These are phyloP conservation scores for Lophius americanus DNA, from an alignment of 2,797 vertebrate genomes.

Conservation along the genomic window DNA sequence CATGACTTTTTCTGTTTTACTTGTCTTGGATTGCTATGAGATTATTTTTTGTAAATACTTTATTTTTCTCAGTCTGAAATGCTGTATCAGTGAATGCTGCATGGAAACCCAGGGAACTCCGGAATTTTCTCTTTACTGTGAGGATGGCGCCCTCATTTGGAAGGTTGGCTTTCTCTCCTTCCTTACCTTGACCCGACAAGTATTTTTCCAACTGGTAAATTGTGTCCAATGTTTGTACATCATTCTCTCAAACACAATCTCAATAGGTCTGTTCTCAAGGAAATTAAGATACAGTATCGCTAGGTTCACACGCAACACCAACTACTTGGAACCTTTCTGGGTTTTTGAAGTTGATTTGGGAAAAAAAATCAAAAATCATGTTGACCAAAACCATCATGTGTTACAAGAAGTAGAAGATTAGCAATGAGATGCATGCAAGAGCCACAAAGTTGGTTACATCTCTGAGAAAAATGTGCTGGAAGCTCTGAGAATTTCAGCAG, in stretches of 20 bases:
- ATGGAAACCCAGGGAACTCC: conserved; percentile 32
- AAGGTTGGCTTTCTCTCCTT: conserved; percentile 24
- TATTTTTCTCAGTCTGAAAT: conserved; percentile 32
- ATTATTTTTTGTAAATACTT: conserved; percentile 31
- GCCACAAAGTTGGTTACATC: too few relatives aligned
- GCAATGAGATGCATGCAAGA: background rate
- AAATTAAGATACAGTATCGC: too few relatives aligned
- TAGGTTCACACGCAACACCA: background rate
- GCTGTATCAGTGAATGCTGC: conserved; percentile 44
- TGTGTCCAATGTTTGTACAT: background rate
- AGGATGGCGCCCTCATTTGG: conserved; percentile 36
- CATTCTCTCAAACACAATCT: background rate
- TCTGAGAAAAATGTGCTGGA: too few relatives aligned
- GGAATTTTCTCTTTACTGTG: conserved; percentile 25
- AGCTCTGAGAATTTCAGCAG: too few relatives aligned
- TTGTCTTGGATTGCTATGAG: conserved; percentile 23
- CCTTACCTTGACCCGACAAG: conserved; percentile 5
- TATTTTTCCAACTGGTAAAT: background rate
- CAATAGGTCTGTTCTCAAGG: background rate
- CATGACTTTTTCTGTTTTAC: background rate
- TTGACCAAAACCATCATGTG: background rate
- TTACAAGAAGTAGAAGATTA: background rate
- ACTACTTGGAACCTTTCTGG: background rate
- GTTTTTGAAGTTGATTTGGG: background rate
- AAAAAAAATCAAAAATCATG: background rate